Evolutionary conservation across 2,888 invertebrate species (phyloP), one percentile per base, ranked within the genome.

Genomic region (Brachyptera risi): DNA sequence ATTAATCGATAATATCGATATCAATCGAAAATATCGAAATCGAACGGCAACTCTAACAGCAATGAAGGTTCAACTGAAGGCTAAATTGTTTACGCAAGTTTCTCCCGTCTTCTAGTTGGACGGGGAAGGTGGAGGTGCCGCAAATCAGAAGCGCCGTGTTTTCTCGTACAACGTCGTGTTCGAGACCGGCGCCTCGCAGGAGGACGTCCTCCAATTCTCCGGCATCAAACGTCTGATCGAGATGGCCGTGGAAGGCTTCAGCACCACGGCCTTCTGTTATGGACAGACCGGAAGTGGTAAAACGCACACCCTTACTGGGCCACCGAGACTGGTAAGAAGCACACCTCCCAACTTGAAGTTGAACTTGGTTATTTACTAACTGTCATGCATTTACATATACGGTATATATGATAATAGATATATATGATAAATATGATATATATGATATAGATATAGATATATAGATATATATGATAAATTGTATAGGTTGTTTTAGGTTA

Each of bases 261-360:
- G 91, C 27, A 93, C 94, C 71, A 96, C 96, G 1, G 91, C 90
- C 24, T 92, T 96, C 76, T 96, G 96, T 72, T 96, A 96, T 76
- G 96, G 96, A 1, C 96, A 96, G 78, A 96, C 96, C 0, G 96
- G 96, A 44, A 94, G 94, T 67, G 96, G 96, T 3, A 96, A 96
- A 78, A 96, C 96, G 0, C 95, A 96, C 73, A 96, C 96, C 0
- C 82, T 96, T 59, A 96, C 96, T 0, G 96, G 96, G 65, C 92
- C 92, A 11, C 92, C 93, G 0, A 87, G 88, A 68, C 76, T 92
- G 79, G 92, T 92, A 74, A 79, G 80, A 11, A 31, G 11, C 5
- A 5, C 5, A 31, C 11, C n/a, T n/a, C n/a, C n/a, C n/a, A n/a
- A n/a, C n/a, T n/a, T n/a, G n/a, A n/a, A n/a, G n/a, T n/a, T n/a